phyloP scores from a whole-genome alignment of 2,113 vertebrate species.

The Orthochromis malagaraziensis region DNA sequence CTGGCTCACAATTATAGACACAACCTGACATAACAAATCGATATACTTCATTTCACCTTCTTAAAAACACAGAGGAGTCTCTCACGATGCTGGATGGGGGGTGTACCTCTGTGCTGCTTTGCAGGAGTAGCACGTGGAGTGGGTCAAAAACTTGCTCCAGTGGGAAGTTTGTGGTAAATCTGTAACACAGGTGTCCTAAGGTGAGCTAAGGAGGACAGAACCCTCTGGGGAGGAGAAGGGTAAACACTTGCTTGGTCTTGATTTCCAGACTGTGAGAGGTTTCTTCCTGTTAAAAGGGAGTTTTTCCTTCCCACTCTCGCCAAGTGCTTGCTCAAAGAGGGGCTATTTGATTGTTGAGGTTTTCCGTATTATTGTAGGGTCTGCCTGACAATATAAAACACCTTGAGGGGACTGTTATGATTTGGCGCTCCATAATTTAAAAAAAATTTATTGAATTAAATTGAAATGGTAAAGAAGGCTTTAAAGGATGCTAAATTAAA shows the following conservation, averaged over 20 bases:
- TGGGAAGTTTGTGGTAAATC: background rate
- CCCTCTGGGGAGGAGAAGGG: background rate
- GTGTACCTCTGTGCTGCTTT: background rate
- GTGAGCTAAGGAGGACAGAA: background rate
- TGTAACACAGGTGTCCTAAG: background rate
- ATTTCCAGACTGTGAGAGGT: background rate
- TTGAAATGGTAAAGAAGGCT: background rate
- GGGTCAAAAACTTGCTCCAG: accelerated
- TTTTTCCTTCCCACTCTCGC: background rate
- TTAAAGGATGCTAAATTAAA: background rate
- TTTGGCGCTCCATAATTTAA: background rate
- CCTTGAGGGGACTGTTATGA: background rate
- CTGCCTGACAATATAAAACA: background rate
- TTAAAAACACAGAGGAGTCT: background rate
- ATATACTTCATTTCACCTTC: background rate
- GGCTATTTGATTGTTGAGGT: background rate
- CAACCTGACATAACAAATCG: background rate
- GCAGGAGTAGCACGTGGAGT: background rate
- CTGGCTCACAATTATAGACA: background rate
- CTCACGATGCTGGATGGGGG: background rate
- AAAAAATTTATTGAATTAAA: background rate
- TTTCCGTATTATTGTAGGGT: background rate
- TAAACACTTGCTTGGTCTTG: background rate
- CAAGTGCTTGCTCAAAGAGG: background rate
- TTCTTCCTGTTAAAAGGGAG: background rate